Conservation (phyloP, 2,113 vertebrate species). For the Acrocephalus arundinaceus region DNA sequence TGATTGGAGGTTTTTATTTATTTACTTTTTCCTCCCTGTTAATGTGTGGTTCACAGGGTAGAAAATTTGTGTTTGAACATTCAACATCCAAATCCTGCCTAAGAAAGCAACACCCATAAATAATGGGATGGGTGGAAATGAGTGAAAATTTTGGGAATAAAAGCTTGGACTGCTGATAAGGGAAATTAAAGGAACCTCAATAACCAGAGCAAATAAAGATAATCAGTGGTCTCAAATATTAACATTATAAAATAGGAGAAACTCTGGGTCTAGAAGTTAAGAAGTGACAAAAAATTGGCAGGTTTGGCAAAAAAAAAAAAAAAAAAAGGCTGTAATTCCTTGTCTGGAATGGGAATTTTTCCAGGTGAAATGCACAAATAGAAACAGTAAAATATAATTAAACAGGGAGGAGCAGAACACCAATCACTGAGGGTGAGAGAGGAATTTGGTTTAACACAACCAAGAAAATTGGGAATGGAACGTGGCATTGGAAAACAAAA, state of each 20-base stretch:
- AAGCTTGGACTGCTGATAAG: background rate
- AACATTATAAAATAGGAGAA: background rate
- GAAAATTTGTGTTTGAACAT: background rate
- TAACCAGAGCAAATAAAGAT: background rate
- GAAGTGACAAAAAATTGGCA: background rate
- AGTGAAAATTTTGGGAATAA: background rate
- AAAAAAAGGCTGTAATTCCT: background rate
- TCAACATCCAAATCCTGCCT: background rate
- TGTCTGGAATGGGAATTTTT: background rate
- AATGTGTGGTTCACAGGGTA: fast-evolving
- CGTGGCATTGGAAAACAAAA: background rate
- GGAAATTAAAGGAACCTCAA: background rate
- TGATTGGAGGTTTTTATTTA: background rate
- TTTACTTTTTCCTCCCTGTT: background rate
- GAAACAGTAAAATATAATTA: background rate
- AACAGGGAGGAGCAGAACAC: background rate
- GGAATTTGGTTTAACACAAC: background rate
- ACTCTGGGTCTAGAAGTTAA: background rate
- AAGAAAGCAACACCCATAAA: background rate
- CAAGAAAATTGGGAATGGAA: background rate
- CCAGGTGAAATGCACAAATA: background rate
- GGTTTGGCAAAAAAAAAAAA: background rate
- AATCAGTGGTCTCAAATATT: background rate
- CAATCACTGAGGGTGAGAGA: background rate
- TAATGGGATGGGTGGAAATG: background rate